Evolutionary conservation across 2,797 vertebrate genomes (phyloP).

Genomic region (Pelobates cultripes): DNA sequence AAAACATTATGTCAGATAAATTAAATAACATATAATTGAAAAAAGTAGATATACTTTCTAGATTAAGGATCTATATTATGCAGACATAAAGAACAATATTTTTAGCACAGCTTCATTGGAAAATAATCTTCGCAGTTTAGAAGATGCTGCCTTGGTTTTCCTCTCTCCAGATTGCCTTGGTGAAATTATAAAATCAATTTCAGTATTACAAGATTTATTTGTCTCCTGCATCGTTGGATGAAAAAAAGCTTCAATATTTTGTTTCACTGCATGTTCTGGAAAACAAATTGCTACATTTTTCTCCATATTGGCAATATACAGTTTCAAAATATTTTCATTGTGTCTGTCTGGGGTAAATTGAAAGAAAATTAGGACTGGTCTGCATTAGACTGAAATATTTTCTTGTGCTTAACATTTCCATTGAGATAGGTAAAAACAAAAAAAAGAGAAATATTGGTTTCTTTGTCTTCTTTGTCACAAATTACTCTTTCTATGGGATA

Average conservation of each 20-base stretch:
- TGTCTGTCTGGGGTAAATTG: slow-evolving; percentile 23
- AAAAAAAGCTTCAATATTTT: slow-evolving; percentile 55
- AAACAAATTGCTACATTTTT: slow-evolving; percentile 28
- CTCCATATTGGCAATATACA: slow-evolving; percentile 48
- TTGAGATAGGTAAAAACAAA: too few species aligned
- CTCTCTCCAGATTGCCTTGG: slow-evolving; percentile 52
- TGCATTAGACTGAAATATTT: too few species aligned
- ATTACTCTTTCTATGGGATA: too few species aligned
- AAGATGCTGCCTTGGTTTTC: slow-evolving; percentile 9
- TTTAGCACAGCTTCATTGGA: slow-evolving; percentile 29
- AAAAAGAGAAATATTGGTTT: too few species aligned
- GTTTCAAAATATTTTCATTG: slow-evolving; percentile 35
- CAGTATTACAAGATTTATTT: slow-evolving; percentile 61
- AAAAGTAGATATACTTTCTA: too few species aligned
- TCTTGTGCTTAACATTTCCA: too few species aligned
- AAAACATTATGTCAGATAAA: background rate
- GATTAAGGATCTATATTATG: background rate
- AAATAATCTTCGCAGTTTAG: slow-evolving; percentile 37
- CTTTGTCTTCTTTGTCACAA: too few species aligned
- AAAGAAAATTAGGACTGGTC: slow-evolving; percentile 13
- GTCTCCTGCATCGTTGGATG: slow-evolving; percentile 31
- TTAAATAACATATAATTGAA: background rate
- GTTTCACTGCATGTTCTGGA: slow-evolving; percentile 44
- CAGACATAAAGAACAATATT: background rate
- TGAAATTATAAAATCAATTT: slow-evolving; percentile 61